Conservation (phyloP, 2,797 vertebrate species). For the Caiman crocodilus region DNA sequence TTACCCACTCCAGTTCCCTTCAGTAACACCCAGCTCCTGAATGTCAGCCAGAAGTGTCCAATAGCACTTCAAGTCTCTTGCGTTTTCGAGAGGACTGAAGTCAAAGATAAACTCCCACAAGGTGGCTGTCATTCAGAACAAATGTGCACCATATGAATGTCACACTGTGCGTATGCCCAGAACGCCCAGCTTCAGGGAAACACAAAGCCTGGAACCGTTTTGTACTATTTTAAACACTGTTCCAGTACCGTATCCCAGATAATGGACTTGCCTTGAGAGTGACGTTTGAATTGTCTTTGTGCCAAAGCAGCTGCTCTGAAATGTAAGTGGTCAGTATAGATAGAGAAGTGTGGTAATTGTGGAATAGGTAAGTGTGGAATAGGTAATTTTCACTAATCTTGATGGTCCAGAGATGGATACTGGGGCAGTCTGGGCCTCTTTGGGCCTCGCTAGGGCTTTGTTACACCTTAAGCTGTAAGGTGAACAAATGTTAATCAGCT, state of each 20-base stretch:
- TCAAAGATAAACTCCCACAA: not conserved
- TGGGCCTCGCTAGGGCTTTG: not conserved
- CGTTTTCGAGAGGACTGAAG: not conserved
- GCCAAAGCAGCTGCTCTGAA: not conserved
- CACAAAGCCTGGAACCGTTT: not conserved
- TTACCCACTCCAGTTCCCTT: not conserved
- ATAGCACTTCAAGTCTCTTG: fast-evolving
- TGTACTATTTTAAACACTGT: too few relatives aligned
- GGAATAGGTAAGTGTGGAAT: too few relatives aligned
- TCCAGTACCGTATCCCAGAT: not conserved
- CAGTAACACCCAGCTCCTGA: not conserved
- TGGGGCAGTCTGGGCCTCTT: not conserved
- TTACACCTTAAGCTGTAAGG: too few relatives aligned
- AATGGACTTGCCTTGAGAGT: not conserved
- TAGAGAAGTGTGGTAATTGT: not conserved
- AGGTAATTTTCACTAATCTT: not conserved
- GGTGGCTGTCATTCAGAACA: not conserved
- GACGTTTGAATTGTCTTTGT: not conserved
- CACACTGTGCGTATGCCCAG: not conserved
- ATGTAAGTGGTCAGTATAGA: too few relatives aligned
- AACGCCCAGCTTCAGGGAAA: not conserved
- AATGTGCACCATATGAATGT: not conserved
- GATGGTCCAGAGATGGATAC: not conserved
- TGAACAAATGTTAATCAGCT: too few relatives aligned
- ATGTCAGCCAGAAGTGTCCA: not conserved